These are phyloP conservation scores for Zophobas atratus DNA, from an alignment of 1,140 invertebrate genomes.

Conservation along the genomic window DNA sequence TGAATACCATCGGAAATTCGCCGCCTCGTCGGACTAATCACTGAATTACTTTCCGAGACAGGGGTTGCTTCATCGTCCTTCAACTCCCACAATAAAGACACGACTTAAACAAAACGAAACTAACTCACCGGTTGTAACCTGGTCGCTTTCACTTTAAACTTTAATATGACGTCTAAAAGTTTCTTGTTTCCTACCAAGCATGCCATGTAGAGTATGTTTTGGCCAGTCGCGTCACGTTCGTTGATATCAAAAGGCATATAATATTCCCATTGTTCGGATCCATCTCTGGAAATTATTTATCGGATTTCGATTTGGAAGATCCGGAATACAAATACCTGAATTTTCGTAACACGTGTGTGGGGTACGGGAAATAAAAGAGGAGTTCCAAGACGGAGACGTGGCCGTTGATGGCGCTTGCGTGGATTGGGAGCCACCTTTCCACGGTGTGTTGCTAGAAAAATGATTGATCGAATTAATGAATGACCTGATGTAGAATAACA, in stretches of 20 bases:
- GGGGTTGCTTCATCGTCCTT: constrained; percentile 66
- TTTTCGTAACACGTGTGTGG: constrained; percentile 77
- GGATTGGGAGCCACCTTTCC: constrained; percentile 93
- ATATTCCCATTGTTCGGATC: constrained; percentile 85
- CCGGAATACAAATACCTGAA: constrained; percentile 70
- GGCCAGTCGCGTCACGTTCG: constrained; percentile 89
- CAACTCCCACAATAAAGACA: constrained; percentile 19
- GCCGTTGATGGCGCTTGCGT: constrained; percentile 92
- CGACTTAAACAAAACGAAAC: constrained; percentile 6
- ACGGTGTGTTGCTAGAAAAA: constrained; percentile 81
- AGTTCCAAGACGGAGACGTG: constrained; percentile 84
- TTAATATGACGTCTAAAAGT: constrained; percentile 85
- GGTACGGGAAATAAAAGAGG: constrained; percentile 88
- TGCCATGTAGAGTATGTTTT: constrained; percentile 91
- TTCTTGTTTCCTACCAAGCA: constrained; percentile 87
- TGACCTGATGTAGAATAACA: too few relatives aligned
- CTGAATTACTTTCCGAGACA: constrained; percentile 64
- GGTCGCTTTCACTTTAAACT: constrained; percentile 79
- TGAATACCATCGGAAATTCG: constrained; percentile 91
- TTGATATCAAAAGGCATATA: constrained; percentile 93
- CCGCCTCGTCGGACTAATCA: constrained; percentile 76
- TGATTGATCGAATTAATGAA: not conserved
- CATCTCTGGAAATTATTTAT: constrained; percentile 73
- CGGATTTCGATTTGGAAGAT: not conserved
- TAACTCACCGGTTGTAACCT: constrained; percentile 69